phyloP scores from a whole-genome alignment of 2,113 vertebrate genomes.

The Ictalurus furcatus region DNA sequence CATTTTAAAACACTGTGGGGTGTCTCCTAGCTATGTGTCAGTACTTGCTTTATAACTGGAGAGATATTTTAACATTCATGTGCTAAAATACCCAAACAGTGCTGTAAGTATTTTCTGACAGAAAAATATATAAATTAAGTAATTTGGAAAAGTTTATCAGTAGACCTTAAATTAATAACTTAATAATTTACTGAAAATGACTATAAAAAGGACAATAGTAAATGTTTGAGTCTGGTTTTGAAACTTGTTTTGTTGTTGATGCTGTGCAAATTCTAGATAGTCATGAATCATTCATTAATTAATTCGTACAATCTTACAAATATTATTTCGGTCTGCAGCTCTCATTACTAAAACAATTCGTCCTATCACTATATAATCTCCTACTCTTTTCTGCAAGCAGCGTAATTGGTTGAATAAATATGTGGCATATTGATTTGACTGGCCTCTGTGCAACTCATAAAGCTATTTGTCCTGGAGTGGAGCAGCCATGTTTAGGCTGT shows the following conservation, averaged over 20 bases:
- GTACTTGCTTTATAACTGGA: background rate
- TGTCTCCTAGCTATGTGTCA: too few species aligned
- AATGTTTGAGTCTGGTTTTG: background rate
- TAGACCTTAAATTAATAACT: too few species aligned
- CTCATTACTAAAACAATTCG: background rate
- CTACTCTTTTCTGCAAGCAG: background rate
- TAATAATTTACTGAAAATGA: too few species aligned
- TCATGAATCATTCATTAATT: background rate
- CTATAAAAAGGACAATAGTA: too few species aligned
- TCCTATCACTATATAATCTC: background rate
- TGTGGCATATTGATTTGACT: constrained; percentile 17
- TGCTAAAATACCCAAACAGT: too few species aligned
- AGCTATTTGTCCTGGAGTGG: constrained; percentile 24
- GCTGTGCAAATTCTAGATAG: background rate
- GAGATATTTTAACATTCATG: too few species aligned
- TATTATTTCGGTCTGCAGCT: background rate
- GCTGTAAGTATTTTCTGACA: too few species aligned
- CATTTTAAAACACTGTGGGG: too few species aligned
- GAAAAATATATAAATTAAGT: too few species aligned
- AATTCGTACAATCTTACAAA: background rate
- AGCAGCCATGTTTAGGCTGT: constrained; percentile 21
- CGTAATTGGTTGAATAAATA: constrained; percentile 42
- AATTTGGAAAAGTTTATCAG: too few species aligned
- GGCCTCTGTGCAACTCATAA: constrained; percentile 3
- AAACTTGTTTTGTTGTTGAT: background rate